These are phyloP conservation scores for Notiomystis cincta DNA, from an alignment of 2,113 vertebrate genomes.

Conservation along the genomic window DNA sequence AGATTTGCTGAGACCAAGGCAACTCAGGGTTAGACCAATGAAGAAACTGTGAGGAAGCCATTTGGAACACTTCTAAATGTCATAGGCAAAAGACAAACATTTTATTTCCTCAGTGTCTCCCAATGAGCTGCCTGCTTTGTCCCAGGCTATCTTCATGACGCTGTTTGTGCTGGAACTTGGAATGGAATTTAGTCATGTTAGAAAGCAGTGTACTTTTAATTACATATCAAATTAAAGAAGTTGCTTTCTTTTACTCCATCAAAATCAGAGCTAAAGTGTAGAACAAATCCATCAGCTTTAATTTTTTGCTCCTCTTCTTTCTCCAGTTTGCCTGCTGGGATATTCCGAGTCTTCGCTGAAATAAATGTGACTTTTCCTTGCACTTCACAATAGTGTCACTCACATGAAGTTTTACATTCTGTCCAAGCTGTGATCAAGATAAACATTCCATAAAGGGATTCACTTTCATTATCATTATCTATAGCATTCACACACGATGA, in stretches of 20 bases:
- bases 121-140: background rate
- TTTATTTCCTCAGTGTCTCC: background rate
- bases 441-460: constrained; percentile 40
- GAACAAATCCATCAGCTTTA: background rate
- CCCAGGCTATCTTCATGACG: background rate
- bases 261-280: background rate
- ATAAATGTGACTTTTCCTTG: background rate
- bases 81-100: background rate
- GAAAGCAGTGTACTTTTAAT: background rate
- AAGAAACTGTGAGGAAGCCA: background rate
- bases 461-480: constrained; percentile 25
- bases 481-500: background rate
- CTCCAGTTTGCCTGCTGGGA: background rate
- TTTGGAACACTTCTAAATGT: background rate
- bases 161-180: background rate
- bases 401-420: constrained; percentile 18
- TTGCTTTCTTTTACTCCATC: background rate
- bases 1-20: background rate
- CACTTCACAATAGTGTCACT: background rate
- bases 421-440: constrained; percentile 12
- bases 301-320: background rate
- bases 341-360: background rate
- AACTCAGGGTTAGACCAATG: background rate
- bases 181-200: background rate
- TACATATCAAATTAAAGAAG: background rate